phyloP scores from a whole-genome alignment of 2,797 vertebrate genomes.

The Spinus olivaceus region DNA sequence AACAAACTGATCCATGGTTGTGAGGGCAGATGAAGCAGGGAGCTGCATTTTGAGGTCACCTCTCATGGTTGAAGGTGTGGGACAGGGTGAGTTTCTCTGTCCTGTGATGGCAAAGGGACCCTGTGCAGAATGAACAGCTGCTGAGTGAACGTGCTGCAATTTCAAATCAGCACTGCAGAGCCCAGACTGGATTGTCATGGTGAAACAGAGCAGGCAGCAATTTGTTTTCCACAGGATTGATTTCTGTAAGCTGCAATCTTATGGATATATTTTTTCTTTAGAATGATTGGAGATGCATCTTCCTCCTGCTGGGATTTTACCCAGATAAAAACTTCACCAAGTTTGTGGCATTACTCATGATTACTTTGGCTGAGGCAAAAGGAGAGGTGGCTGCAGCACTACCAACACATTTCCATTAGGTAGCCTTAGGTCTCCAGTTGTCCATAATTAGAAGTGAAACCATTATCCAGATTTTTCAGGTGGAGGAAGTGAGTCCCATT shows the following conservation, averaged over 20 bases:
- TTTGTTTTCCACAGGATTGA: background rate
- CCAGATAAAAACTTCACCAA: background rate
- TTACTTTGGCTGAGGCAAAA: background rate
- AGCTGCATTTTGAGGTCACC: background rate
- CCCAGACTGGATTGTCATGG: background rate
- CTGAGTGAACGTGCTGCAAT: background rate
- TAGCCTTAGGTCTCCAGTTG: background rate
- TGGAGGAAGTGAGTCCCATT: accelerated
- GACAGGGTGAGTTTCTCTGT: background rate
- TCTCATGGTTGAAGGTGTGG: accelerated
- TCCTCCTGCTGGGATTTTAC: background rate
- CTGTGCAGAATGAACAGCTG: background rate
- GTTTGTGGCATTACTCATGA: background rate
- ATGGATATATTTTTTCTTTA: background rate
- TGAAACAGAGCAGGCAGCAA: background rate
- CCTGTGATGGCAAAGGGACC: background rate
- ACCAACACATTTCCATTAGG: background rate
- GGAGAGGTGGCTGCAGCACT: background rate
- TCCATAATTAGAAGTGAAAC: background rate
- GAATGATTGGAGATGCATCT: background rate
- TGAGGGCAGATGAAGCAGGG: background rate
- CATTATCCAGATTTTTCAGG: background rate
- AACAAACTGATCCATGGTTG: accelerated
- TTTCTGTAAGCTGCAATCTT: background rate
- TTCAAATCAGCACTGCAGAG: background rate